phyloP scores from a whole-genome alignment of 2,888 invertebrate species.

The Endotricha flammealis region DNA sequence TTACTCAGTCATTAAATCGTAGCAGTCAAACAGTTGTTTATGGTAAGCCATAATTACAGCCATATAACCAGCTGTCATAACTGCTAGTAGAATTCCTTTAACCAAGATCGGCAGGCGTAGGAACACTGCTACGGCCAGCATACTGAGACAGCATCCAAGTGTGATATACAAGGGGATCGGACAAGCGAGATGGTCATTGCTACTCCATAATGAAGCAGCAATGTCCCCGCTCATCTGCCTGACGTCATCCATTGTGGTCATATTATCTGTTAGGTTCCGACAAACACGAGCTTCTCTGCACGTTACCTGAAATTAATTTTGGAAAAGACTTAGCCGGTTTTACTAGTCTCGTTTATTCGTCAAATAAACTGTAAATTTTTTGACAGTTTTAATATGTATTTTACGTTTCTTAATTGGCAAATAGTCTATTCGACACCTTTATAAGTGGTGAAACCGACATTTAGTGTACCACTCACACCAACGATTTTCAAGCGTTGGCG shows the following conservation, averaged over 20 bases:
- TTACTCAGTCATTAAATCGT: constrained; percentile 87
- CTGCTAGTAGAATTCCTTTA: constrained; percentile 86
- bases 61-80: constrained; percentile 89
- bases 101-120: constrained; percentile 88
- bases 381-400: no score
- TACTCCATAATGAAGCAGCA: constrained; percentile 57
- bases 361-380: no score
- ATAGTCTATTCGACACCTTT: no score
- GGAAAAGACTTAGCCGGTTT: no score
- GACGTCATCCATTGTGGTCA: constrained; percentile 73
- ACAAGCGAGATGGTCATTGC: constrained; percentile 85
- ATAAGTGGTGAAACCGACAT: no score
- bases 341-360: no score
- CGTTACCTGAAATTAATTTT: constrained; percentile 51
- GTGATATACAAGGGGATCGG: constrained; percentile 93
- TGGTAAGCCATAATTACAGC: constrained; percentile 90
- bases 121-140: constrained; percentile 91
- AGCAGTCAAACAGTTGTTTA: constrained; percentile 87
- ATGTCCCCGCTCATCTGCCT: constrained; percentile 48
- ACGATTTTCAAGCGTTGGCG: no score
- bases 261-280: constrained; percentile 60
- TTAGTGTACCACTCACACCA: no score
- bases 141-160: constrained; percentile 89
- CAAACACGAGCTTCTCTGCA: constrained; percentile 64
- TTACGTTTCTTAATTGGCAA: no score